Conservation (phyloP, 1,140 invertebrate species). For the Zophobas morio region DNA sequence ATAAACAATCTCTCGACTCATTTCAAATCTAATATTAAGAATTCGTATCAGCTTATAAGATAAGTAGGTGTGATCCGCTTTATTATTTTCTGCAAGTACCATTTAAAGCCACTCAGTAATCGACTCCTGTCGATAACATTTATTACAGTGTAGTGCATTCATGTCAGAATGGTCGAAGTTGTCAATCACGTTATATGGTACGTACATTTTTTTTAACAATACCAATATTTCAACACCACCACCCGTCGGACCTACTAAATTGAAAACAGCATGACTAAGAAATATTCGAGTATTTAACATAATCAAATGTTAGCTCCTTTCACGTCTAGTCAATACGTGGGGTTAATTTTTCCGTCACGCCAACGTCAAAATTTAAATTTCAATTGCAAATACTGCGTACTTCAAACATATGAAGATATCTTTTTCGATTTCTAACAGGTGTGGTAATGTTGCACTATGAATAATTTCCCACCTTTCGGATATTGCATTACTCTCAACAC, state of each 20-base stretch:
- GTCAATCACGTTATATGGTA: constrained; percentile 13
- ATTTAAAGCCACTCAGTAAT: neutral
- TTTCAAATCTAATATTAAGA: constrained; percentile 4
- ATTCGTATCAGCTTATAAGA: neutral
- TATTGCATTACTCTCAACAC: constrained; percentile 10
- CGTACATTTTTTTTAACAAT: neutral
- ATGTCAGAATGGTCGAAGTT: constrained; percentile 7
- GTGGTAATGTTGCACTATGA: neutral
- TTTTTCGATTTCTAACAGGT: constrained; percentile 11
- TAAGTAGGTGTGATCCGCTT: neutral
- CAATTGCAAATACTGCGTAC: neutral
- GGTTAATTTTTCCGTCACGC: neutral
- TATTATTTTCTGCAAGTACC: constrained; percentile 6
- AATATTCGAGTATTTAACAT: neutral
- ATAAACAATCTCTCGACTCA: neutral
- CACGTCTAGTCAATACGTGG: neutral
- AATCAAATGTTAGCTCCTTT: neutral
- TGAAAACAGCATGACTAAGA: neutral
- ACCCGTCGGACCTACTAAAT: neutral
- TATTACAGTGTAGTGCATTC: neutral
- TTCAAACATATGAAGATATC: neutral
- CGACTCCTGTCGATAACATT: constrained; percentile 3
- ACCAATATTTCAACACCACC: neutral
- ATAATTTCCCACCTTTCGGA: neutral
- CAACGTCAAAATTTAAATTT: constrained; percentile 11